These are phyloP conservation scores for Drosophila varians DNA, from an alignment of 1,140 invertebrate species.

Conservation along the genomic window DNA sequence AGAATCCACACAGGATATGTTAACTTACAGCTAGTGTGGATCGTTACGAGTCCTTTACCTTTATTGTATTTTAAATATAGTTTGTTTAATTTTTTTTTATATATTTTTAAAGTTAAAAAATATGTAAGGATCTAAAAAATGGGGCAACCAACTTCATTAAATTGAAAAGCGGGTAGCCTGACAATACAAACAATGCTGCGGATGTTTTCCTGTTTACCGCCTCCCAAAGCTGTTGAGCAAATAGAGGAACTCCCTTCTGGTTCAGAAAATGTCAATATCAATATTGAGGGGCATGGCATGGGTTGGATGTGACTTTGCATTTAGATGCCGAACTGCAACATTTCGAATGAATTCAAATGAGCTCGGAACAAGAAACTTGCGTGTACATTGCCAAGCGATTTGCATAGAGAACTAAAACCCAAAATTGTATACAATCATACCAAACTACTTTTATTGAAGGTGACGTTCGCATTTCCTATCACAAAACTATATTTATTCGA, in stretches of 20 bases:
- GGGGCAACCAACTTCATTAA: background rate
- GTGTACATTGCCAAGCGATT: slow-evolving; percentile 22
- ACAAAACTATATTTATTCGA: background rate
- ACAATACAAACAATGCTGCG: background rate
- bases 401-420: slow-evolving; percentile 20
- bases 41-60: background rate
- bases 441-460: background rate
- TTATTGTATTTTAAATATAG: background rate
- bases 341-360: slow-evolving; percentile 20
- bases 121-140: background rate
- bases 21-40: background rate
- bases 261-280: background rate
- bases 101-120: background rate
- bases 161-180: background rate
- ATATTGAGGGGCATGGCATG: background rate
- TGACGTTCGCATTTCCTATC: background rate
- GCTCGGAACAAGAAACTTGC: slow-evolving; percentile 31
- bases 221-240: background rate
- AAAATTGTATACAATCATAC: slow-evolving; percentile 1
- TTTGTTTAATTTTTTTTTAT: background rate
- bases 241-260: background rate
- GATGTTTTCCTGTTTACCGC: background rate
- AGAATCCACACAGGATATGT: background rate
- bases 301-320: background rate
- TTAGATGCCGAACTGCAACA: slow-evolving; percentile 12